Evolutionary conservation across 2,797 vertebrate genomes (phyloP).

Genomic region (Monodelphis domestica): DNA sequence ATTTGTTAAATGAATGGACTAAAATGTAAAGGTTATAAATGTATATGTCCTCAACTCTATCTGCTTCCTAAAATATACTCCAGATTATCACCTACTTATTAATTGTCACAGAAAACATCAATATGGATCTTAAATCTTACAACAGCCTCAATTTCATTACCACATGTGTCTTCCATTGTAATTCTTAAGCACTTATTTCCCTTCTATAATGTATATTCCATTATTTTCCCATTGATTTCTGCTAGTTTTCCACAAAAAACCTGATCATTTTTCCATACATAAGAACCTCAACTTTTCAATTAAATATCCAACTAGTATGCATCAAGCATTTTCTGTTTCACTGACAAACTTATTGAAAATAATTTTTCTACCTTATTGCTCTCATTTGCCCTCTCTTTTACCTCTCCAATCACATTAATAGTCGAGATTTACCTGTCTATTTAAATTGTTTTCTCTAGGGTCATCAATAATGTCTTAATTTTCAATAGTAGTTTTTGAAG

Average conservation of each 20-base stretch:
- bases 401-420: not conserved
- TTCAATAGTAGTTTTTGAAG: not conserved
- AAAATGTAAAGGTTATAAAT: not conserved
- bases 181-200: not conserved
- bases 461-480: not conserved
- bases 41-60: not conserved
- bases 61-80: not conserved
- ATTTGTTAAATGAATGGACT: not conserved
- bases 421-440: not conserved
- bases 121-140: not conserved
- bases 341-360: not conserved
- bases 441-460: not conserved
- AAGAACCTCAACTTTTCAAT: not conserved
- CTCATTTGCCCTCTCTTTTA: not conserved
- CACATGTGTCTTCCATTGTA: not conserved
- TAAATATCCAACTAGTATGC: not conserved
- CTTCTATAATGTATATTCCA: not conserved
- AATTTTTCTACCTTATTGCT: not conserved
- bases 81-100: not conserved
- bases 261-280: not conserved
- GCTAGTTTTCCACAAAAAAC: not conserved
- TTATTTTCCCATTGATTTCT: not conserved
- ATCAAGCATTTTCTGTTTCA: not conserved
- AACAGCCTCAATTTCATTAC: not conserved
- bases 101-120: not conserved